Evolutionary conservation across 2,888 invertebrate species (phyloP).

Genomic region (Aspidiotus rigidus): DNA sequence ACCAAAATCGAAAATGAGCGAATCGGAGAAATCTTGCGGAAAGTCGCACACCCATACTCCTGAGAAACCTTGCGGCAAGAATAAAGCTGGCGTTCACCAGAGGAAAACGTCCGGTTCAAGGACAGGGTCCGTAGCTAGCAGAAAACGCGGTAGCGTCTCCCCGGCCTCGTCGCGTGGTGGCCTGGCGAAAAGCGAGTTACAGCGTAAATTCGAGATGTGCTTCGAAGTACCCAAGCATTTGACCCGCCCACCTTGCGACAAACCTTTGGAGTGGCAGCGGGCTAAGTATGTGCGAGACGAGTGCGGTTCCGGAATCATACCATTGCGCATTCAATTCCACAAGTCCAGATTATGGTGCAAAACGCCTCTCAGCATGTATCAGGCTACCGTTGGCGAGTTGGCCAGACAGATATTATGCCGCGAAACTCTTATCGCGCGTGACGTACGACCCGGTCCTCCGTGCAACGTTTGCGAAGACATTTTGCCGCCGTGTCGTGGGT

Average conservation of each 20-base stretch:
- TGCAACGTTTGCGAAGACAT: slow-evolving; percentile 16
- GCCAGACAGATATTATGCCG: slow-evolving; percentile 16
- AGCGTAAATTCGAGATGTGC: background rate
- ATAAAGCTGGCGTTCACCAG: too few relatives aligned
- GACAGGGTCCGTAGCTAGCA: too few relatives aligned
- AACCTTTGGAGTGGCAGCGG: slow-evolving; percentile 8
- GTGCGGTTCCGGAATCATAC: slow-evolving; percentile 22
- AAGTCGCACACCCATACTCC: too few relatives aligned
- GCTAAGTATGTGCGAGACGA: slow-evolving; percentile 23
- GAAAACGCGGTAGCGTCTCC: too few relatives aligned
- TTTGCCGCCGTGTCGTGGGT: slow-evolving; percentile 20
- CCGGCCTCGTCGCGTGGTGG: too few relatives aligned
- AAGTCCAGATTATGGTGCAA: slow-evolving; percentile 17
- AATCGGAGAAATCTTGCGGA: too few relatives aligned
- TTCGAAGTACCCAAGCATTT: background rate
- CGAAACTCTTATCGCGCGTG: slow-evolving; percentile 11
- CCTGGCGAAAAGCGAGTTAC: too few relatives aligned
- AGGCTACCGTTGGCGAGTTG: slow-evolving; percentile 25
- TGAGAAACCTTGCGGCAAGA: too few relatives aligned
- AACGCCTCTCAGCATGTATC: slow-evolving; percentile 24
- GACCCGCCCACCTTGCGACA: slow-evolving; percentile 3
- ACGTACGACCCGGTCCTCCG: slow-evolving; percentile 15
- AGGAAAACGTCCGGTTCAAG: too few relatives aligned
- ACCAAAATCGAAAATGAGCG: too few relatives aligned
- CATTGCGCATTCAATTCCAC: slow-evolving; percentile 9